These are phyloP conservation scores for Chamaea fasciata DNA, from an alignment of 2,113 vertebrate genomes.

Conservation along the genomic window DNA sequence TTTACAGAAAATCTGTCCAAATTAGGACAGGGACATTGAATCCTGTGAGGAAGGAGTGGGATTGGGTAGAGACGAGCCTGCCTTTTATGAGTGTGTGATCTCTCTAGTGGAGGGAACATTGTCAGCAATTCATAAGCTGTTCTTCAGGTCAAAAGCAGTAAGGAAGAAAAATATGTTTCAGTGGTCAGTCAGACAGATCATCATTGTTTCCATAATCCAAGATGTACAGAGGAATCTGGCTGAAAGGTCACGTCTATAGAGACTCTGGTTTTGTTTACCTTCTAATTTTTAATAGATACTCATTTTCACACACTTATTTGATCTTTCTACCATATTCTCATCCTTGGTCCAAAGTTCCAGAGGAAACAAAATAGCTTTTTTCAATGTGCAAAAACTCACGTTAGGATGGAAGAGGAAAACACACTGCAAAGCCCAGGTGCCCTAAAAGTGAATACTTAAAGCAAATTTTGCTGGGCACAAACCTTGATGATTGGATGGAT, in stretches of 20 bases:
- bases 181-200: background rate
- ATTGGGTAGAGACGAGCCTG: background rate
- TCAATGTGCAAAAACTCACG: background rate
- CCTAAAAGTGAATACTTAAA: background rate
- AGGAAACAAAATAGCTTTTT: background rate
- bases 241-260: background rate
- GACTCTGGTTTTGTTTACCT: background rate
- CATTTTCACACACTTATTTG: background rate
- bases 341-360: background rate
- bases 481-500: fast-evolving
- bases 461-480: background rate
- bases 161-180: background rate
- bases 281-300: background rate
- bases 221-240: background rate
- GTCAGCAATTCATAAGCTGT: background rate
- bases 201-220: slow-evolving; percentile 12
- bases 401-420: background rate
- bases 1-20: background rate
- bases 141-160: background rate
- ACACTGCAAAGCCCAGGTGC: background rate
- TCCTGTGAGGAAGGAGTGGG: background rate
- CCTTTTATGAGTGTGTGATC: background rate
- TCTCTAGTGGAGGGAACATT: background rate
- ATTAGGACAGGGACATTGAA: background rate
- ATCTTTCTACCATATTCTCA: background rate